Evolutionary conservation across 2,797 vertebrate genomes (phyloP).

Genomic region (Mastacembelus armatus): DNA sequence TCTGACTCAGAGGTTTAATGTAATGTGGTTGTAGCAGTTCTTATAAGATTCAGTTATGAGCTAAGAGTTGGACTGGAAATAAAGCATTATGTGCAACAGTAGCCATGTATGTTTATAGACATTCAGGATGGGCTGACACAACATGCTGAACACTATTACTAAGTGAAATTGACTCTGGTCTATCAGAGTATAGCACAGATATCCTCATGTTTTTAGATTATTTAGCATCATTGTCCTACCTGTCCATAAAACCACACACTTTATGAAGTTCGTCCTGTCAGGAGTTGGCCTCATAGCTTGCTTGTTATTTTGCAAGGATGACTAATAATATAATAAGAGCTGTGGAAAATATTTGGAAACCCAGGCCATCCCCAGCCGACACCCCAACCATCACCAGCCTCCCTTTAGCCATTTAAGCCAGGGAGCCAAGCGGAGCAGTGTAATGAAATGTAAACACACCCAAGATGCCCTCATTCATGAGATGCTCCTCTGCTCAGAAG

Average conservation of each 20-base stretch:
- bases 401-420: slow-evolving; percentile 22
- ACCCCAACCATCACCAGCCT: not conserved
- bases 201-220: slow-evolving; percentile 7
- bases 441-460: slow-evolving; percentile 74
- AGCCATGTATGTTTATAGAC: slow-evolving; percentile 39
- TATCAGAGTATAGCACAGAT: not conserved
- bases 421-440: slow-evolving; percentile 32
- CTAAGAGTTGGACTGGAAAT: slow-evolving; percentile 43
- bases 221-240: slow-evolving; percentile 1
- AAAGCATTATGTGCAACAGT: slow-evolving; percentile 39
- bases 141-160: slow-evolving; percentile 19
- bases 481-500: slow-evolving; percentile 47
- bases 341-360: slow-evolving; percentile 29
- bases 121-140: slow-evolving; percentile 27
- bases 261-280: slow-evolving; percentile 1
- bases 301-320: not conserved
- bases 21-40: slow-evolving; percentile 23
- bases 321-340: slow-evolving; percentile 27
- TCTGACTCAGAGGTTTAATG: slow-evolving; percentile 37
- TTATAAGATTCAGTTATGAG: slow-evolving; percentile 39
- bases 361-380: not conserved
- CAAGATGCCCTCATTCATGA: slow-evolving; percentile 63
- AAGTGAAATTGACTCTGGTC: slow-evolving; percentile 25
- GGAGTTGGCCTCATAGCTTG: slow-evolving; percentile 3
- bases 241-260: slow-evolving; percentile 7